phyloP scores from a whole-genome alignment of 1,140 invertebrate genomes.

The Papilio polyxenes region DNA sequence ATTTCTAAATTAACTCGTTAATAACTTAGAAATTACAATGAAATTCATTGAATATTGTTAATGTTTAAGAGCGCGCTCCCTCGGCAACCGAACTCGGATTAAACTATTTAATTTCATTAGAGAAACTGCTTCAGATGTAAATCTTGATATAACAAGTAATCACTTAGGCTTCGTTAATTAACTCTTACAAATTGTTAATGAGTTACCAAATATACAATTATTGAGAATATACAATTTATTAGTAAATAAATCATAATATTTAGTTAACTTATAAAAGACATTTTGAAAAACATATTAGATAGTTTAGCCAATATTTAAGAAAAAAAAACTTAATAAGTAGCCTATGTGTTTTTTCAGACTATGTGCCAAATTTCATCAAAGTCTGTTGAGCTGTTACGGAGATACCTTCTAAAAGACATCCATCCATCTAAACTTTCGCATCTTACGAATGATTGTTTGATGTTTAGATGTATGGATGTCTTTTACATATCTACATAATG shows the following conservation, averaged over 20 bases:
- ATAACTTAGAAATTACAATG: background rate
- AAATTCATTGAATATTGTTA: background rate
- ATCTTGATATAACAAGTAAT: constrained; percentile 13
- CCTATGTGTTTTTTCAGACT: too few species aligned
- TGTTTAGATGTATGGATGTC: too few species aligned
- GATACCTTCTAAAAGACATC: too few species aligned
- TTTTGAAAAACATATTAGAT: too few species aligned
- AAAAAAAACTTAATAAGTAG: too few species aligned
- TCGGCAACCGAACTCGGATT: background rate
- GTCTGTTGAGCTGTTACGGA: too few species aligned
- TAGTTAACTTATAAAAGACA: too few species aligned
- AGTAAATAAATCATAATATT: background rate
- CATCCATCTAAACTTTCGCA: too few species aligned
- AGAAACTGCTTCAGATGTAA: constrained; percentile 5
- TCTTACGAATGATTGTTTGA: too few species aligned
- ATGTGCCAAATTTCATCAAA: too few species aligned
- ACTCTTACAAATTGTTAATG: constrained; percentile 5
- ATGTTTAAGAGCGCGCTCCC: background rate
- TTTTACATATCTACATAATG: too few species aligned
- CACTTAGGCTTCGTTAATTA: constrained; percentile 19
- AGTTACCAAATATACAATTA: background rate
- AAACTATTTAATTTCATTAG: constrained; percentile 16
- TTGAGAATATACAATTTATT: background rate
- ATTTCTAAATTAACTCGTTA: background rate
- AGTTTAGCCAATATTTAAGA: too few species aligned